Evolutionary conservation across 1,140 invertebrate species (phyloP).

Genomic region (Orchestia grillus): DNA sequence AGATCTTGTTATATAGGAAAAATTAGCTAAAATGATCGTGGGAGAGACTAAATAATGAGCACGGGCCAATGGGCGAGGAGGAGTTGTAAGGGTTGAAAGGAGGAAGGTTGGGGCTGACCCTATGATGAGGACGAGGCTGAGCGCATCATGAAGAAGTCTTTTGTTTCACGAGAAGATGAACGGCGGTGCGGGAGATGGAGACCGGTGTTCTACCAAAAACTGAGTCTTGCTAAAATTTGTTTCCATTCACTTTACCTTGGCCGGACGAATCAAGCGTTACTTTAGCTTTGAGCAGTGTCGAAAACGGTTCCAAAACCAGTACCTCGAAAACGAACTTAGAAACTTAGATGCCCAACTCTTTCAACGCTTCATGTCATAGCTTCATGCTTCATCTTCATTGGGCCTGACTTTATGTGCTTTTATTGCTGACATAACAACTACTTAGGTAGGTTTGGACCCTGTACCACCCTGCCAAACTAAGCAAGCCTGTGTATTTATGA

Average conservation of each 20-base stretch:
- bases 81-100: background rate
- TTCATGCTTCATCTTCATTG: no score
- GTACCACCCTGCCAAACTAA: no score
- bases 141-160: background rate
- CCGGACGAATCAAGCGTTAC: background rate
- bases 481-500: no score
- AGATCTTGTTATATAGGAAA: background rate
- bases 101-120: background rate
- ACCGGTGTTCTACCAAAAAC: background rate
- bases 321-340: background rate
- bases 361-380: no score
- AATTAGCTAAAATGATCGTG: background rate
- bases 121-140: background rate
- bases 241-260: background rate
- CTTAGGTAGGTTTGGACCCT: background rate
- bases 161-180: background rate
- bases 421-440: background rate
- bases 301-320: no score
- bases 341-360: no score
- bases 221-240: background rate
- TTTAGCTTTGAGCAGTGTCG: background rate
- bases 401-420: no score
- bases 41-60: background rate
- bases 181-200: background rate
- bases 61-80: background rate